A percentile compares a stretch with the other conserved stretches of the same genome.
These are phyloP conservation scores for Meloidogyne exigua DNA, from an alignment of 1,140 invertebrate genomes.

Conservation along the genomic window DNA sequence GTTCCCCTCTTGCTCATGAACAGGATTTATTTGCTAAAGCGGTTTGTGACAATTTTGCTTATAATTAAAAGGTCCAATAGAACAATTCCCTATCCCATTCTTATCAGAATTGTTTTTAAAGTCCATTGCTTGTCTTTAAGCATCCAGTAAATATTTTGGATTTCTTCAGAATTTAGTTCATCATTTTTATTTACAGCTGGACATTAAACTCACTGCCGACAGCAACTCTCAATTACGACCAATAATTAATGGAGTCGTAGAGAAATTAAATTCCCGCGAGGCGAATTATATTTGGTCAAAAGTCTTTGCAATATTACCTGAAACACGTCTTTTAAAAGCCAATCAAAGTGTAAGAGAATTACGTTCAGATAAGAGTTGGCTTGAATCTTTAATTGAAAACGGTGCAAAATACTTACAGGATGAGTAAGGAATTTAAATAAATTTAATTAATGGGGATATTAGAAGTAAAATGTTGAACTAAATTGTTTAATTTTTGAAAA, in stretches of 20 bases:
- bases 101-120: too few species aligned
- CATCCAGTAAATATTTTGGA: too few species aligned
- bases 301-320: conserved; percentile 35
- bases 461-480: too few species aligned
- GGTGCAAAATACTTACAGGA: conserved; percentile 42
- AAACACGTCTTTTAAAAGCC: conserved; percentile 25
- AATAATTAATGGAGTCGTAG: conserved; percentile 37
- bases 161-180: too few species aligned
- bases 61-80: too few species aligned
- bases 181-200: conserved; percentile 29
- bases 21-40: conserved; percentile 35
- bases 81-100: too few species aligned
- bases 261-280: conserved; percentile 39
- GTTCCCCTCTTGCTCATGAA: conserved; percentile 27
- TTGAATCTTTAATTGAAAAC: conserved; percentile 32
- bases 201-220: conserved; percentile 11
- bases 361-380: conserved; percentile 45
- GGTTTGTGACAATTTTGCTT: conserved; percentile 28
- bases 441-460: too few species aligned
- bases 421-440: conserved; percentile 25
- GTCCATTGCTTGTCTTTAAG: too few species aligned
- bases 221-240: conserved; percentile 8
- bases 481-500: too few species aligned
- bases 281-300: conserved; percentile 43
- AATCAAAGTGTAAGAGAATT: conserved; percentile 25